phyloP scores from a whole-genome alignment of 2,113 vertebrate genomes.

The Mustelus asterias region DNA sequence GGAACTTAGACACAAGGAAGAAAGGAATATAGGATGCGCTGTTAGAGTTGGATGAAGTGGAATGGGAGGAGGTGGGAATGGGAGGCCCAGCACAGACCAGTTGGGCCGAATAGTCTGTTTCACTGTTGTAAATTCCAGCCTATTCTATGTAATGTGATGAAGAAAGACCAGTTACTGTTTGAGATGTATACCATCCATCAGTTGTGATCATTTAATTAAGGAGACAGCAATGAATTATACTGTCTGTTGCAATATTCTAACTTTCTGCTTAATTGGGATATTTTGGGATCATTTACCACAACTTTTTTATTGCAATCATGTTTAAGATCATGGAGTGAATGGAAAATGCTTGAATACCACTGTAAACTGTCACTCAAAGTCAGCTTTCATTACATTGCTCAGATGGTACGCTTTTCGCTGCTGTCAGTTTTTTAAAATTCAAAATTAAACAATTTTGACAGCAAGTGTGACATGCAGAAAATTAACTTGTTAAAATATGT shows the following conservation, averaged over 20 bases:
- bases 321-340: too few relatives aligned
- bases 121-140: neutral
- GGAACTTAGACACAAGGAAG: neutral
- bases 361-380: neutral
- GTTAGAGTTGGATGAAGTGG: neutral
- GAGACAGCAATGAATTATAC: neutral
- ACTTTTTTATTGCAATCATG: neutral
- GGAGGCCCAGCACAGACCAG: neutral
- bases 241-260: neutral
- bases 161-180: neutral
- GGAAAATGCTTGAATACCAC: neutral
- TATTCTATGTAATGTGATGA: neutral
- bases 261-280: neutral
- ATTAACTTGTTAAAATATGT: conserved; percentile 33
- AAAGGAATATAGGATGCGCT: neutral
- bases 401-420: neutral
- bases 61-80: neutral
- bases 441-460: conserved; percentile 6
- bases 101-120: neutral
- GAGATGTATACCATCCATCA: neutral
- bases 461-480: neutral
- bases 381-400: neutral
- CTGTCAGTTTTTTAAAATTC: neutral
- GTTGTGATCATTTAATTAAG: neutral
- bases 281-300: neutral